phyloP scores from a whole-genome alignment of 2,888 invertebrate species.

The Parnassius smintheus region DNA sequence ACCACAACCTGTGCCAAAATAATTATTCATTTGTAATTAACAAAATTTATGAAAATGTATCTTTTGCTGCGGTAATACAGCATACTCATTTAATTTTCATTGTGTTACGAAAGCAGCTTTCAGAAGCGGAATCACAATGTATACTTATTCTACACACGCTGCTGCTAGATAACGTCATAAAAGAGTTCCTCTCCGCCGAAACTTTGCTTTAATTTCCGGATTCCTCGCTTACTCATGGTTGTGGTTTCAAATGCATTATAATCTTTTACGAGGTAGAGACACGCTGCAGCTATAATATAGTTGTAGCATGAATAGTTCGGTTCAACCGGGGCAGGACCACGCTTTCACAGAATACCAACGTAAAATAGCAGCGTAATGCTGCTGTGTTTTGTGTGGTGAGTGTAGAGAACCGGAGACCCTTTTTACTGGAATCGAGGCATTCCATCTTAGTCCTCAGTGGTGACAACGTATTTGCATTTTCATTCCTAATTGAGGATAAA shows the following conservation, averaged over 20 bases:
- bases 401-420: too few species aligned
- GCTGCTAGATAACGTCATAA: slow-evolving; percentile 73
- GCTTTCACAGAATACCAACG: too few species aligned
- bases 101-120: slow-evolving; percentile 27
- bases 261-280: too few species aligned
- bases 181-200: slow-evolving; percentile 63
- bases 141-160: slow-evolving; percentile 42
- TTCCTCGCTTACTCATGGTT: slow-evolving; percentile 46
- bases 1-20: slow-evolving; percentile 59
- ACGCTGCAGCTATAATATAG: too few species aligned
- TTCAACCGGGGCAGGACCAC: too few species aligned
- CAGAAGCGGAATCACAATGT: slow-evolving; percentile 32
- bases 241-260: neutral
- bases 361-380: too few species aligned
- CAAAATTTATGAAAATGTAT: neutral
- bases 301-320: too few species aligned
- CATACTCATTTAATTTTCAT: neutral
- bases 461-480: too few species aligned
- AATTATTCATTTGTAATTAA: slow-evolving; percentile 20
- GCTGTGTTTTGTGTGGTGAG: too few species aligned
- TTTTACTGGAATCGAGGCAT: too few species aligned
- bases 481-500: too few species aligned
- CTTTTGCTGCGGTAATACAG: slow-evolving; percentile 7
- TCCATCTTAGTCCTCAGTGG: too few species aligned
- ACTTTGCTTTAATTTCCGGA: slow-evolving; percentile 69